Evolutionary conservation across 2,797 vertebrate species (phyloP).

Genomic region (Diceros bicornis): DNA sequence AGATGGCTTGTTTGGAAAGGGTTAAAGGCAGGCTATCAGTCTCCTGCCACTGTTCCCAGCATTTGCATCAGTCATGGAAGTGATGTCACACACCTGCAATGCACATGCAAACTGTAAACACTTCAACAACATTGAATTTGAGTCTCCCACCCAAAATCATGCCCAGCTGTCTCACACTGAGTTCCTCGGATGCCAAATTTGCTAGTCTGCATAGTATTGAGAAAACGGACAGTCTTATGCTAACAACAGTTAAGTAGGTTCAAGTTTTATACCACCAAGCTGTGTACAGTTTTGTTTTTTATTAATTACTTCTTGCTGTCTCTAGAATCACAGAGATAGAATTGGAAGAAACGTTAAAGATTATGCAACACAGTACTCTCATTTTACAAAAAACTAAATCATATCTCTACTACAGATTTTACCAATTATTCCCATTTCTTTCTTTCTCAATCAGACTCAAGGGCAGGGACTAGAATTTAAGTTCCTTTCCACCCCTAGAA

Average conservation of each 20-base stretch:
- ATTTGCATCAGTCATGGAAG: constrained; percentile 71
- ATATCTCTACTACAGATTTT: not conserved
- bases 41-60: constrained; percentile 71
- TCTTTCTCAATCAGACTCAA: not conserved
- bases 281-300: not conserved
- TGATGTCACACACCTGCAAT: constrained; percentile 81
- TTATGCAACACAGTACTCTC: not conserved
- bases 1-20: constrained; percentile 78
- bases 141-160: constrained; percentile 26
- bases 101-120: constrained; percentile 76
- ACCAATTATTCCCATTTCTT: not conserved
- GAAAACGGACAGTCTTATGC: not conserved
- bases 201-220: not conserved
- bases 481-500: not conserved
- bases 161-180: constrained; percentile 59
- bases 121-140: constrained; percentile 19
- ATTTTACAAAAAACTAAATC: constrained; percentile 45
- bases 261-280: not conserved
- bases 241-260: constrained; percentile 19
- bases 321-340: not conserved
- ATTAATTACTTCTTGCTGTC: constrained; percentile 10
- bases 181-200: constrained; percentile 25
- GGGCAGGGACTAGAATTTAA: not conserved
- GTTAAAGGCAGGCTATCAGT: constrained; percentile 74
- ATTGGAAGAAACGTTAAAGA: constrained; percentile 25